Evolutionary conservation across 2,113 vertebrate species (phyloP).

Genomic region (Telmatochromis sp.): DNA sequence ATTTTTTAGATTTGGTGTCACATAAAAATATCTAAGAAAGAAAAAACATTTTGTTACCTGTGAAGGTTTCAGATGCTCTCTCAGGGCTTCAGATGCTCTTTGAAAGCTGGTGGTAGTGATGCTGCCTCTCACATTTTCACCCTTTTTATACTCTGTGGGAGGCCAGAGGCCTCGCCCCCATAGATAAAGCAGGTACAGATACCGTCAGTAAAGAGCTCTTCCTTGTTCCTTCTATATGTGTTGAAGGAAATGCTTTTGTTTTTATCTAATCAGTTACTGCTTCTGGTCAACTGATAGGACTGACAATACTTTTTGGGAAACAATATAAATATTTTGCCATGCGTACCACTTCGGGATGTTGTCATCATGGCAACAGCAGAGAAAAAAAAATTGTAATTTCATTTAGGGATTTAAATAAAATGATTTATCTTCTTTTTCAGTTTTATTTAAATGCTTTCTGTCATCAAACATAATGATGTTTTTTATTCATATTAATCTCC

Average conservation of each 20-base stretch:
- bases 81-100: not conserved
- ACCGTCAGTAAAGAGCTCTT: conserved; percentile 17
- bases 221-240: conserved; percentile 46
- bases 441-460: not conserved
- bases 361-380: not conserved
- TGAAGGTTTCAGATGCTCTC: not conserved
- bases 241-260: not conserved
- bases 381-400: accelerated
- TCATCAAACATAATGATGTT: not conserved
- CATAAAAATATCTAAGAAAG: not conserved
- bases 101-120: not conserved
- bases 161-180: not conserved
- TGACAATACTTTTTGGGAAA: not conserved
- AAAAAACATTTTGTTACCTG: not conserved
- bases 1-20: not conserved
- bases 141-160: not conserved
- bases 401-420: not conserved
- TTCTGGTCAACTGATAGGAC: not conserved
- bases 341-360: not conserved
- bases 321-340: not conserved
- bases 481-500: not conserved
- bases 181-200: not conserved
- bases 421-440: not conserved
- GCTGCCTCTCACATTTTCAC: not conserved
- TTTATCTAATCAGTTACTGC: not conserved